phyloP scores from a whole-genome alignment of 2,888 invertebrate genomes.

The Monoplex corrugatus region DNA sequence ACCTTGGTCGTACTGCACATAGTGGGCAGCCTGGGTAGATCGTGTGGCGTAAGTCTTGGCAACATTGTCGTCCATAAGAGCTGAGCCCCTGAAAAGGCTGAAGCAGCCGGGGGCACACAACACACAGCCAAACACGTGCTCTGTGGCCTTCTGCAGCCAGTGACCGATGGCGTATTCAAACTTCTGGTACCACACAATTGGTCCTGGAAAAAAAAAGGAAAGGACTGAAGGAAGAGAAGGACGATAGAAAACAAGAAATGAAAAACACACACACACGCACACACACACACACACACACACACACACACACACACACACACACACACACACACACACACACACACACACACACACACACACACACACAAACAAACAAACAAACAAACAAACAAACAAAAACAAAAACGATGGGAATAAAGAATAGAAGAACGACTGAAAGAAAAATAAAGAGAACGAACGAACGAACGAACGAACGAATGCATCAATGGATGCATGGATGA shows the following conservation, averaged over 20 bases:
- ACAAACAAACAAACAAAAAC: too few species aligned
- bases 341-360: neutral
- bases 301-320: neutral
- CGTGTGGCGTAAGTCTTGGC: slow-evolving; percentile 96
- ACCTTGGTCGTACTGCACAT: slow-evolving; percentile 99
- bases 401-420: too few species aligned
- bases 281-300: neutral
- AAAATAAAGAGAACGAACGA: too few species aligned
- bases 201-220: slow-evolving; percentile 84
- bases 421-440: too few species aligned
- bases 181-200: slow-evolving; percentile 99
- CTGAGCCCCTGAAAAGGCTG: slow-evolving; percentile 94
- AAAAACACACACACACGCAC: slow-evolving; percentile 6
- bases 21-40: slow-evolving; percentile 96
- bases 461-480: too few species aligned
- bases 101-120: slow-evolving; percentile 96
- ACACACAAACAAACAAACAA: too few species aligned
- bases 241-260: too few species aligned
- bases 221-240: too few species aligned
- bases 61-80: slow-evolving; percentile 99
- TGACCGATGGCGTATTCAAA: slow-evolving; percentile 99
- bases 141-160: slow-evolving; percentile 99
- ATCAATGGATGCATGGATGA: too few species aligned
- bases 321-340: slow-evolving; percentile 17
- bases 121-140: slow-evolving; percentile 99